Evolutionary conservation across 2,797 vertebrate species (phyloP).

Genomic region (Heliangelus exortis): DNA sequence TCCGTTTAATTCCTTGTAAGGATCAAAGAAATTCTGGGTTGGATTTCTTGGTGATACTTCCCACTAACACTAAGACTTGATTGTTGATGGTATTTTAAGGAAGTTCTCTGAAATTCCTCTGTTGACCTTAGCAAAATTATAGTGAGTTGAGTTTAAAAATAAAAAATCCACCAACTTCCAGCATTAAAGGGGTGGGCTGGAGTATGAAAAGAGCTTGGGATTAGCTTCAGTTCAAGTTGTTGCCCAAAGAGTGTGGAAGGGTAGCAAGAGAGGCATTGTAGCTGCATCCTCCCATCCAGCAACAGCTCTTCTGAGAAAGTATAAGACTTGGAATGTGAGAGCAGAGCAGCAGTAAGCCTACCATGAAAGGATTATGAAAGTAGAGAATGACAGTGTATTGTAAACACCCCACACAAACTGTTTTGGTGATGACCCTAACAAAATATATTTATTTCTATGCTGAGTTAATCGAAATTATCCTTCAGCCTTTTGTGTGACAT

Average conservation of each 20-base stretch:
- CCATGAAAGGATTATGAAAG: neutral
- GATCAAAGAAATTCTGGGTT: neutral
- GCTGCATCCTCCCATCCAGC: neutral
- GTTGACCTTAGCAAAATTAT: neutral
- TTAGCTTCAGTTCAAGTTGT: neutral
- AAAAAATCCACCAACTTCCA: neutral
- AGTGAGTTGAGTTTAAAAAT: neutral
- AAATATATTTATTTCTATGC: neutral
- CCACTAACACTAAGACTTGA: neutral
- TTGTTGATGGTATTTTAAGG: neutral
- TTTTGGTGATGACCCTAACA: neutral
- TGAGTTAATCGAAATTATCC: neutral
- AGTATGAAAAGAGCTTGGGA: neutral
- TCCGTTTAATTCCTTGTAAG: neutral
- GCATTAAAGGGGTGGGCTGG: neutral
- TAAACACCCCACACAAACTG: neutral
- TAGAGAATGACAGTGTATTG: neutral
- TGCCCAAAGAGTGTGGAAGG: neutral
- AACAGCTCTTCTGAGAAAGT: neutral
- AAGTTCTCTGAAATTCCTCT: neutral
- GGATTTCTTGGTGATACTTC: neutral
- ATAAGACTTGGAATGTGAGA: neutral
- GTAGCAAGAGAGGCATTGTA: fast-evolving
- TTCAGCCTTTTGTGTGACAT: neutral
- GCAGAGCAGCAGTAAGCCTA: neutral